Conservation (phyloP, 2,888 invertebrate genomes). For the Diplolepis rosae region DNA sequence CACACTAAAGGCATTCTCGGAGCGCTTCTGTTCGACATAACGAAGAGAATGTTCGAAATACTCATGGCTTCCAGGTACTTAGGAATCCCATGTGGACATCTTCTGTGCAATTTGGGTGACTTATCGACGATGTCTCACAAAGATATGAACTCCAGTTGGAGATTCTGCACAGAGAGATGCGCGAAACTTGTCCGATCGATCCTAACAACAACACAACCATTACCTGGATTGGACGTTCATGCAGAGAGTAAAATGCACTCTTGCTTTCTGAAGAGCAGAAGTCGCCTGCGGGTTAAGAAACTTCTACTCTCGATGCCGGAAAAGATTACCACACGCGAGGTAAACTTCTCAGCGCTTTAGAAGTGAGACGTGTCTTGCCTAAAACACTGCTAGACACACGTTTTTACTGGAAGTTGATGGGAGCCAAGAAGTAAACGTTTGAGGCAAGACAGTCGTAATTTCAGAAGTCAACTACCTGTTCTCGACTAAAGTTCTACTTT, state of each 20-base stretch:
- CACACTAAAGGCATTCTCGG: constrained; percentile 23
- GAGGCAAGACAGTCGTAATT: constrained; percentile 9
- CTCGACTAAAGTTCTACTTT: background rate
- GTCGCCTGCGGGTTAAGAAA: background rate
- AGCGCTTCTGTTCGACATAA: constrained; percentile 28
- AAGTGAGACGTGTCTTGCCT: background rate
- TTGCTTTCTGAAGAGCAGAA: background rate
- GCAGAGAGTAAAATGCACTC: background rate
- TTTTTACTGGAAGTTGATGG: background rate
- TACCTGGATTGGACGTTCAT: background rate
- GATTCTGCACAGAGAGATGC: constrained; percentile 9
- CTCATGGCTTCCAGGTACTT: constrained; percentile 24
- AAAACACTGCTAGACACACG: background rate
- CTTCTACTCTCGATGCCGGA: background rate
- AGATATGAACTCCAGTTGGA: constrained; percentile 14
- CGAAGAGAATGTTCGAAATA: constrained; percentile 24
- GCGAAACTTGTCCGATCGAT: background rate
- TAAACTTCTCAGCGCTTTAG: background rate
- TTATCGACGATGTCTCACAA: constrained; percentile 15
- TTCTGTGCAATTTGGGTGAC: constrained; percentile 27
- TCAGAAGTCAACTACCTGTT: background rate
- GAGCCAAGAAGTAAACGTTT: background rate
- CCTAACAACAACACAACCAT: constrained; percentile 8
- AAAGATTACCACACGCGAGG: background rate
- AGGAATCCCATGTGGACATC: constrained; percentile 26